Evolutionary conservation across 2,888 invertebrate genomes (phyloP).

Genomic region (Ormyrus thymus): DNA sequence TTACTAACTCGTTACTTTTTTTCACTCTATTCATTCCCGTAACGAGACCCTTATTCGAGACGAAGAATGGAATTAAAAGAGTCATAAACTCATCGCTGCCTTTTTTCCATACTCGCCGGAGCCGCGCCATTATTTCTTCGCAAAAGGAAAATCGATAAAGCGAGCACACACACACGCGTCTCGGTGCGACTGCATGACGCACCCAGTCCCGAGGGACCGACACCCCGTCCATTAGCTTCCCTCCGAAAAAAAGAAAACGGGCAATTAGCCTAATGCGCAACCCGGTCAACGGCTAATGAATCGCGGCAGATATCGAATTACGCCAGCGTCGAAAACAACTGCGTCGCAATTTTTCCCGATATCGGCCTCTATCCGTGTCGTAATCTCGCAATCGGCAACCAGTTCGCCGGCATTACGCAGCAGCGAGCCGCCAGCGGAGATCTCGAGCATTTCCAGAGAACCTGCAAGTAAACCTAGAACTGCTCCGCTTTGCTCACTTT

Average conservation of each 20-base stretch:
- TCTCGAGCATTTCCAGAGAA: background rate
- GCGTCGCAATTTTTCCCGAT: no score
- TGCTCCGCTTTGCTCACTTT: slow-evolving; percentile 12
- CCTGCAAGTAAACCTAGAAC: background rate
- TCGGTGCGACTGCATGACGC: slow-evolving; percentile 3
- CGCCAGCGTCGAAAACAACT: background rate
- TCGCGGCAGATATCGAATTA: background rate
- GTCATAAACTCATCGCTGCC: background rate
- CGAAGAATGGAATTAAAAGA: background rate
- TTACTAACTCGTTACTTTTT: no score
- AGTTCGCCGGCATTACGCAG: background rate
- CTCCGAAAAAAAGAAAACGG: no score
- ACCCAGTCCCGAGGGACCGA: slow-evolving; percentile 12
- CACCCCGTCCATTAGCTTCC: background rate
- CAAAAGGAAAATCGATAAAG: background rate
- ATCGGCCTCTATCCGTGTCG: background rate
- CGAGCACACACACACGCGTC: background rate
- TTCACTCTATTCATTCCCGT: background rate
- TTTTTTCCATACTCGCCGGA: background rate
- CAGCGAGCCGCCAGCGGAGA: background rate
- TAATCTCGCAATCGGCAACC: background rate
- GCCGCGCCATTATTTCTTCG: background rate
- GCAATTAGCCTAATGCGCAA: no score
- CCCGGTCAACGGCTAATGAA: no score
- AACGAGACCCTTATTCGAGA: background rate